Evolutionary conservation across 1,140 invertebrate genomes (phyloP), one percentile per base, ranked within the genome.

Genomic region (Hetaerina americana): DNA sequence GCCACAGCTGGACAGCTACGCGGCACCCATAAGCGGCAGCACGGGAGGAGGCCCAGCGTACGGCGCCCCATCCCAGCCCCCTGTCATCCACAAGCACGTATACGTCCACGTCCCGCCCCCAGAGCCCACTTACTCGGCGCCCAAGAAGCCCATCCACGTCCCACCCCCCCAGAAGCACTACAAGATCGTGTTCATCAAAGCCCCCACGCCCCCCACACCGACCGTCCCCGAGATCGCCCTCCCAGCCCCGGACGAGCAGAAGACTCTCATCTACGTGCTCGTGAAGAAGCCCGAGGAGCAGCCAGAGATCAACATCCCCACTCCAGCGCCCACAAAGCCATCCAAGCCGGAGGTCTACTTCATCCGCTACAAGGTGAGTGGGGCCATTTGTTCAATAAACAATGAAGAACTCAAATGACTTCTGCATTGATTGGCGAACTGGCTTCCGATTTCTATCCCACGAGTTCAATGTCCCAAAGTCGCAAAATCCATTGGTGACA

Each of bases 181-280:
- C 85, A 93, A 93, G 80, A 93, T 94, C 75, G 90, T 94, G 40
- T 93, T 94, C 84, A 94, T 94, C 78, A 93, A 93, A 81, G 91
- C 91, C 0, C 91, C 92, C 66, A 90, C 89, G 1, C 88, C 90
- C 71, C 90, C 90, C 1, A 87, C 90, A 10, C 90, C 90, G 12
- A 91, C 89, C 3, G 89, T 89, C 0, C 90, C 90, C 8, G 82
- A 89, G 24, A 86, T 92, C 73, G 90, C 91, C 5, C 80, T 82
- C 5, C 78, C 90, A 66, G 89, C 90, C 25, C 90, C 89, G 77
- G 90, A 91, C 75, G 92, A 94, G 81, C 89, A 93, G 81, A 94
- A 94, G 83, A 94, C 92, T 12, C 84, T 93, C 70, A 92, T 94
- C 75, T 93, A 94, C 80, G 92, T 94, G n/a, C 81, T 94, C 77